Evolutionary conservation across 2,888 invertebrate genomes (phyloP), one percentile per base, ranked within the genome.

Genomic region (Agrotis ipsilon): DNA sequence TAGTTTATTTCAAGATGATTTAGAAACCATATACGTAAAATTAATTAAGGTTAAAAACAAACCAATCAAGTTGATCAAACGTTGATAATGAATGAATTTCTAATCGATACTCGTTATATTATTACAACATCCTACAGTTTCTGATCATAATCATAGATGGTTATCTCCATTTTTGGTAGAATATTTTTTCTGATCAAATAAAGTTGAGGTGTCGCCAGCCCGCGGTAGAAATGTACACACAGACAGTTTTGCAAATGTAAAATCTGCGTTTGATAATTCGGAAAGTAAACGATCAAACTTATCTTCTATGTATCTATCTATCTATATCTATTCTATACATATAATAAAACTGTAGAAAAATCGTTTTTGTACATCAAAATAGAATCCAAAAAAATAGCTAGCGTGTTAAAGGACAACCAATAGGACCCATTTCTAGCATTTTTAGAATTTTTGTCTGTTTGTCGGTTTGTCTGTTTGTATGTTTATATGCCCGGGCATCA

Each of bases 31-130:
- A 79, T 19, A 68, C 51, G 58, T 71, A 59, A 58, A 58, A 52
- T 27, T n/a, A 9, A 67, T 75, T 68, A 3, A 63, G 32, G 9
- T 39, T 39, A 11, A 39, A 65, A 63, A 49, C 63, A n/a, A 32
- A 58, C 62, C 85, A 83, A 80, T 84, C 71, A 84, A 78, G 63
- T 55, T 71, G 75, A 79, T 81, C 66, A 69, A 55, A 16, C 59
- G 72, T 70, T 78, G 68, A 74, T 78, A 73, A 69, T 61, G 19
- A 60, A 72, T 63, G 24, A 75, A 68, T 65, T 75, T 64, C 52
- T 72, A 72, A 80, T 79, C 73, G 74, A 72, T 55, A 76, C 79
- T 83, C 65, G 80, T 75, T 81, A 74, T 75, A 58, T 72, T 79
- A 43, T 82, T 80, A 67, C 80, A 70, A 78, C 63, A 82, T 71